Percentiles rank a stretch among this genome's conserved stretches.
phyloP scores from a whole-genome alignment of 1,140 invertebrate species.

The Drosophila tsacasi region DNA sequence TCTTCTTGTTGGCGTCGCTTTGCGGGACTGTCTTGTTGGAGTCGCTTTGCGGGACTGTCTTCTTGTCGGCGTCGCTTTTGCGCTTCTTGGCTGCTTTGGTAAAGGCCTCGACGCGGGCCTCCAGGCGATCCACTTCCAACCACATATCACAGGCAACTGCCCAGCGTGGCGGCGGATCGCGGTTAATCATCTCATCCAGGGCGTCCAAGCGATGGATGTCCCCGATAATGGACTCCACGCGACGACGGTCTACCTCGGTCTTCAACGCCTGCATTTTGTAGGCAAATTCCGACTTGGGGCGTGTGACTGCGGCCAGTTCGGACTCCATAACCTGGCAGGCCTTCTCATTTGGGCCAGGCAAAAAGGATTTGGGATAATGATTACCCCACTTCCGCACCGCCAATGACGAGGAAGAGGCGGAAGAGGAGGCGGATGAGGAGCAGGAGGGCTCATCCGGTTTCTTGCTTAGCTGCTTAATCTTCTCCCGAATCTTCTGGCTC shows the following conservation, averaged over 20 bases:
- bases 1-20: too few species aligned
- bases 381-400: too few species aligned
- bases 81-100: too few species aligned
- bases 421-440: too few species aligned
- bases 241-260: not conserved
- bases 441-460: not conserved
- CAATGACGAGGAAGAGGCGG: not conserved
- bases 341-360: constrained; percentile 10
- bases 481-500: not conserved
- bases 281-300: not conserved
- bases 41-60: too few species aligned
- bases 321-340: not conserved
- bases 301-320: not conserved
- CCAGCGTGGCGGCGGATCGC: constrained; percentile 33
- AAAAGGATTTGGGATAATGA: not conserved
- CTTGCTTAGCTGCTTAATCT: not conserved
- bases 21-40: too few species aligned
- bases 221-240: not conserved
- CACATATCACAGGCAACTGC: constrained; percentile 23
- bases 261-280: not conserved
- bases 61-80: too few species aligned
- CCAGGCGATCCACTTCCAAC: constrained; percentile 28
- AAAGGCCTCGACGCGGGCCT: constrained; percentile 12
- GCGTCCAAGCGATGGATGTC: not conserved
- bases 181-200: constrained; percentile 6